phyloP scores from a whole-genome alignment of 2,888 invertebrate species.

The Mycalesis mineus region DNA sequence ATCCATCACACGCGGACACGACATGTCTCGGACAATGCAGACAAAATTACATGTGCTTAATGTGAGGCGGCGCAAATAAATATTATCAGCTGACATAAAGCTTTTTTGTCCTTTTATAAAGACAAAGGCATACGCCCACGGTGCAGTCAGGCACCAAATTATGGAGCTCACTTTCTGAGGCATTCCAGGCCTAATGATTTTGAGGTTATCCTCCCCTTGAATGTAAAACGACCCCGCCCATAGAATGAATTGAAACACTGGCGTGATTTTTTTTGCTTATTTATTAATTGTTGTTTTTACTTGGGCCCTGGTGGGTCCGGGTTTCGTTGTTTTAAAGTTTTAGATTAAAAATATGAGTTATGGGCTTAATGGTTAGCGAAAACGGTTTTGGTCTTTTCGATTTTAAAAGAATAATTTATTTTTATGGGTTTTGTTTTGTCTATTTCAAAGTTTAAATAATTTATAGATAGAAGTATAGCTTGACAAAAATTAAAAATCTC shows the following conservation, averaged over 20 bases:
- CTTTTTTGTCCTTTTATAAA: conserved; percentile 59
- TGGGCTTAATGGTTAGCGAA: conserved; percentile 6
- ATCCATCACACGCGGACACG: conserved; percentile 60
- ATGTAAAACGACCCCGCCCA: conserved; percentile 75
- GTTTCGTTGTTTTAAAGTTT: conserved; percentile 37
- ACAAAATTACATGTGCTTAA: conserved; percentile 60
- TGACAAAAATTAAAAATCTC: too few relatives aligned
- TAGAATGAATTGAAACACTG: conserved; percentile 76
- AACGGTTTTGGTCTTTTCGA: background rate
- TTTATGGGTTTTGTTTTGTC: background rate
- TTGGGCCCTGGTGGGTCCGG: conserved; percentile 39
- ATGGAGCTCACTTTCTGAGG: conserved; percentile 60
- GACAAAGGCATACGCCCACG: conserved; percentile 75
- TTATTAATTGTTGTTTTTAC: conserved; percentile 70
- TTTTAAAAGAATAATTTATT: background rate
- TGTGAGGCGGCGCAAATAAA: conserved; percentile 62
- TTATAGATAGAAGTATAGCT: too few relatives aligned
- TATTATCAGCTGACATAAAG: conserved; percentile 62
- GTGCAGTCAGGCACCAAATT: conserved; percentile 64
- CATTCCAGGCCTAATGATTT: conserved; percentile 76
- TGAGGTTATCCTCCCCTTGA: conserved; percentile 76
- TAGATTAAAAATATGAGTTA: conserved; percentile 20
- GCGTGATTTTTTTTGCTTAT: conserved; percentile 61
- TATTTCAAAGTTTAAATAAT: background rate
- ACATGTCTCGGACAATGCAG: conserved; percentile 53